A percentile compares a stretch with the other conserved stretches of the same genome.
phyloP scores from a whole-genome alignment of 92 coral and sea anemone genomes.

The Porites divaricata region DNA sequence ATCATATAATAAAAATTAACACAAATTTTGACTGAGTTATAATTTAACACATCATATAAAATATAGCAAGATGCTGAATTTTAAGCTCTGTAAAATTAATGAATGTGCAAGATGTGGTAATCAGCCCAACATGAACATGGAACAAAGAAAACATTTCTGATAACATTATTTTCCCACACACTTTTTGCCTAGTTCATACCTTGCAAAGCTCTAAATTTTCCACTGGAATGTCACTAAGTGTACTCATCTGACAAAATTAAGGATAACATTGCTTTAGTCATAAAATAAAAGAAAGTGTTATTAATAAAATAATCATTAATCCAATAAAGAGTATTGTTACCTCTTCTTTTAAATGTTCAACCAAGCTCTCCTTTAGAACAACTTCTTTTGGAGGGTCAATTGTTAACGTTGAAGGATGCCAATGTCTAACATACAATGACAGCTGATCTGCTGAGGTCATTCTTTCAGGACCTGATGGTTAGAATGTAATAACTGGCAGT shows the following conservation, averaged over 20 bases:
- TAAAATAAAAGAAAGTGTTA: background rate
- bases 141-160: too few relatives aligned
- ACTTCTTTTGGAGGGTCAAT: slow-evolving; percentile 84
- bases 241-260: slow-evolving; percentile 68
- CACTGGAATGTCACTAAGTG: slow-evolving; percentile 68
- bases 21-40: too few relatives aligned
- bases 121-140: too few relatives aligned
- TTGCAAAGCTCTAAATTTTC: slow-evolving; percentile 86
- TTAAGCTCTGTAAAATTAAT: too few relatives aligned
- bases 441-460: slow-evolving; percentile 58
- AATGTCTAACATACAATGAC: slow-evolving; percentile 81
- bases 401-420: slow-evolving; percentile 84
- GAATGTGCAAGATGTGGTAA: too few relatives aligned
- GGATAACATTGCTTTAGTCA: background rate
- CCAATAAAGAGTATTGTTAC: slow-evolving; percentile 22
- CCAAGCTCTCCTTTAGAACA: slow-evolving; percentile 61
- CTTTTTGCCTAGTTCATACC: slow-evolving; percentile 38
- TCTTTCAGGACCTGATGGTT: slow-evolving; percentile 73
- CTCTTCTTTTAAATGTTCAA: slow-evolving; percentile 77
- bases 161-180: too few relatives aligned
- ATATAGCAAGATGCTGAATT: too few relatives aligned
- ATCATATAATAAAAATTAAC: too few relatives aligned
- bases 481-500: background rate
- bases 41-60: too few relatives aligned
- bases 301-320: too few relatives aligned